Evolutionary conservation across 1,140 invertebrate genomes (phyloP).

Genomic region (Drosophila sp.): DNA sequence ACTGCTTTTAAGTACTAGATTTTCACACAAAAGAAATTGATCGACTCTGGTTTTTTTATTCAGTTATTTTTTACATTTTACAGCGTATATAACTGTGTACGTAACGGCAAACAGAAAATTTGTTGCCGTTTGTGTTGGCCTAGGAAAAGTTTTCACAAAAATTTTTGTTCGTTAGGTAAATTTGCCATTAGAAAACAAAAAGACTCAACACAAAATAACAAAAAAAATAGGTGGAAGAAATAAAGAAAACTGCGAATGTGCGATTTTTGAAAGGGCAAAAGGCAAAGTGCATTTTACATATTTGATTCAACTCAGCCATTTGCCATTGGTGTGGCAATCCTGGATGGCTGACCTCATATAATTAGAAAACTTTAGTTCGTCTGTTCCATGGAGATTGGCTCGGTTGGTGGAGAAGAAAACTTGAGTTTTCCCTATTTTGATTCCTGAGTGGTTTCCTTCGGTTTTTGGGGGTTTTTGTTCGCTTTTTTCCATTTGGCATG

Average conservation of each 20-base stretch:
- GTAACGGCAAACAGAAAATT: not conserved
- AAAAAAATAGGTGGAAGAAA: not conserved
- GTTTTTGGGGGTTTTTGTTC: not conserved
- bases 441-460: not conserved
- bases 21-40: not conserved
- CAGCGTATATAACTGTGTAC: not conserved
- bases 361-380: conserved; percentile 14
- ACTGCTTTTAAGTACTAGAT: too few species aligned
- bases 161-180: conserved; percentile 14
- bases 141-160: not conserved
- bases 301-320: not conserved
- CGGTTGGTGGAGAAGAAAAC: conserved; percentile 1
- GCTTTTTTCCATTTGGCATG: conserved; percentile 7
- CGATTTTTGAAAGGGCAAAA: conserved; percentile 10
- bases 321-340: not conserved
- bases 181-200: conserved; percentile 5
- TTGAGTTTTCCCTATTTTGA: conserved; percentile 5
- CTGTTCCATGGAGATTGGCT: conserved; percentile 13
- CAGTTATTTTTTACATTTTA: too few species aligned
- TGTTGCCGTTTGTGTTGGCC: not conserved
- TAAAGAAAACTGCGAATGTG: not conserved
- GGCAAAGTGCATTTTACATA: conserved; percentile 12
- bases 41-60: not conserved
- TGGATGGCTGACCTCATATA: conserved; percentile 8
- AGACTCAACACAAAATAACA: not conserved